Conservation (phyloP, 2,888 invertebrate genomes). For the Synergus laeviventris region DNA sequence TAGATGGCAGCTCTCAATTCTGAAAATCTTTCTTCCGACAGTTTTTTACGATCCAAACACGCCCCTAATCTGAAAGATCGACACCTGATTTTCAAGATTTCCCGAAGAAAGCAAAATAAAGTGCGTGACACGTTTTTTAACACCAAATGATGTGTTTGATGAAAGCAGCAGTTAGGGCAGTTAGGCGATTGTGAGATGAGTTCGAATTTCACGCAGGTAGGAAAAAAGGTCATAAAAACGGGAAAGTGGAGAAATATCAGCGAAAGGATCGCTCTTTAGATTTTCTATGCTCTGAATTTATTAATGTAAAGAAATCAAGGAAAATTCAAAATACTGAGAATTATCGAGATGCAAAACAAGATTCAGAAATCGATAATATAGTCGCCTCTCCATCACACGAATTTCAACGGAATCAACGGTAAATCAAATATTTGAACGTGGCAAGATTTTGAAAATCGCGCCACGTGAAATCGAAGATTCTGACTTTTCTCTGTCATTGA, state of each 20-base stretch:
- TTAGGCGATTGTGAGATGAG: slow-evolving; percentile 15
- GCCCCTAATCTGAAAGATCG: slow-evolving; percentile 30
- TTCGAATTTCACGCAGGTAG: slow-evolving; percentile 37
- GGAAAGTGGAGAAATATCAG: slow-evolving; percentile 6
- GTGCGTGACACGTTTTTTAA: slow-evolving; percentile 37
- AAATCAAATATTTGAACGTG: slow-evolving; percentile 52
- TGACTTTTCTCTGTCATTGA: slow-evolving; percentile 45
- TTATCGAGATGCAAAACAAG: slow-evolving; percentile 29
- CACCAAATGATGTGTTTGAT: slow-evolving; percentile 29
- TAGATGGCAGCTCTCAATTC: slow-evolving; percentile 17
- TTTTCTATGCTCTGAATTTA: too few species aligned
- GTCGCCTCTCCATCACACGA: slow-evolving; percentile 25
- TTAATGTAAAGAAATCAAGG: too few species aligned
- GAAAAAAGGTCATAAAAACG: slow-evolving; percentile 31
- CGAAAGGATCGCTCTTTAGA: not conserved
- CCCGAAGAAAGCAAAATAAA: slow-evolving; percentile 1
- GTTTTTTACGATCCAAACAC: slow-evolving; percentile 39
- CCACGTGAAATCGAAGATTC: slow-evolving; percentile 53
- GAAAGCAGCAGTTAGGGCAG: slow-evolving; percentile 33
- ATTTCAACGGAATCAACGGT: slow-evolving; percentile 47
- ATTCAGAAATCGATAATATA: slow-evolving; percentile 31
- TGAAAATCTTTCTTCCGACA: slow-evolving; percentile 30
- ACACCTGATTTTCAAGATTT: slow-evolving; percentile 37
- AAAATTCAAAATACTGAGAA: not conserved
- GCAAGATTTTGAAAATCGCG: slow-evolving; percentile 52